Conservation (phyloP, 2,888 invertebrate species). For the Tortrix viridana region DNA sequence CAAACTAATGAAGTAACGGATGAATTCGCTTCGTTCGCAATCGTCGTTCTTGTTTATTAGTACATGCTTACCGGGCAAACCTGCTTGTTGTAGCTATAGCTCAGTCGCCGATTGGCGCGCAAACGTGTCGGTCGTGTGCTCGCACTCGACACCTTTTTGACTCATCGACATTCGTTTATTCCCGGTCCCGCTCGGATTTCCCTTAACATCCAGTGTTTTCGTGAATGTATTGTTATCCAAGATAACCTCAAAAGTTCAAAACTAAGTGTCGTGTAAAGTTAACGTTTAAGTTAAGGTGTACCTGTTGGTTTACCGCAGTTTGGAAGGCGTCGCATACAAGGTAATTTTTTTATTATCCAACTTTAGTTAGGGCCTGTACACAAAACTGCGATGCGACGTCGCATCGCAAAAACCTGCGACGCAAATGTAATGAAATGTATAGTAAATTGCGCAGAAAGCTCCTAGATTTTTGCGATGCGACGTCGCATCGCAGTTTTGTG, state of each 20-base stretch:
- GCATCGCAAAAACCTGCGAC: no score
- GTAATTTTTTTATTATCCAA: constrained; percentile 28
- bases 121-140: constrained; percentile 49
- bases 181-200: constrained; percentile 49
- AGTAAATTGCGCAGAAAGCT: no score
- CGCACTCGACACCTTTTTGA: constrained; percentile 39
- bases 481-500: no score
- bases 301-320: constrained; percentile 27
- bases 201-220: constrained; percentile 50
- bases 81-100: constrained; percentile 35
- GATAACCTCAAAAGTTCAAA: not conserved
- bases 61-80: constrained; percentile 41
- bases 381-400: no score
- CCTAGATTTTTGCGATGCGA: no score
- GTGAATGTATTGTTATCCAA: constrained; percentile 42
- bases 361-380: no score
- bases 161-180: constrained; percentile 37
- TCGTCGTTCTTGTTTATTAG: constrained; percentile 31
- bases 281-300: constrained; percentile 6
- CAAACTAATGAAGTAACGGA: constrained; percentile 5
- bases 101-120: constrained; percentile 72
- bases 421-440: no score
- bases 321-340: constrained; percentile 30
- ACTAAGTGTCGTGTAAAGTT: constrained; percentile 31
- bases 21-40: not conserved